These are phyloP conservation scores for Nephotettix cincticeps DNA, from an alignment of 1,140 invertebrate genomes.

Conservation along the genomic window DNA sequence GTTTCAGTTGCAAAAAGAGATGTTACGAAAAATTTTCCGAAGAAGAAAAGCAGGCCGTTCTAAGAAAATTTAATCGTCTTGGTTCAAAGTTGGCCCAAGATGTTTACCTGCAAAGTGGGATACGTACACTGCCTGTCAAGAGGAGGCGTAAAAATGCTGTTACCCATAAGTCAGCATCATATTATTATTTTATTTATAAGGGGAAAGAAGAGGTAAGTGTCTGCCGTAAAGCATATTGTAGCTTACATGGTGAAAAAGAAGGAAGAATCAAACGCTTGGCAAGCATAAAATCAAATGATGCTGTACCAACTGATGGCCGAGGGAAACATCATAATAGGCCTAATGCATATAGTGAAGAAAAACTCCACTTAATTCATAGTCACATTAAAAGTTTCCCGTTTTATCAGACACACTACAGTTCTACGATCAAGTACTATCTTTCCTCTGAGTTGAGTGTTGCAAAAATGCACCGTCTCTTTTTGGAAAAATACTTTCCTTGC, in stretches of 20 bases:
- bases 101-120: background rate
- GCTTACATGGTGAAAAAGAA: background rate
- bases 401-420: conserved; percentile 17
- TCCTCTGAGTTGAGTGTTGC: conserved; percentile 10
- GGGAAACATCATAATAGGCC: conserved; percentile 8
- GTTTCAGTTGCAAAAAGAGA: background rate
- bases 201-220: background rate
- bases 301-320: conserved; percentile 2
- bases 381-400: conserved; percentile 25
- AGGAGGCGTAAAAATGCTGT: background rate
- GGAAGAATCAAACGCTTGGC: conserved; percentile 1
- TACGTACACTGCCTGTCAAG: background rate
- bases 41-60: too few species aligned
- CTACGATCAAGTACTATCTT: conserved; percentile 14
- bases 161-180: background rate
- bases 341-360: conserved; percentile 13
- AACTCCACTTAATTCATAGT: conserved; percentile 14
- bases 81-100: background rate
- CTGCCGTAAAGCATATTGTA: background rate
- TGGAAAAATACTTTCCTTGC: background rate
- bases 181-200: background rate
- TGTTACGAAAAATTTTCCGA: background rate
- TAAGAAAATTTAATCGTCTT: background rate
- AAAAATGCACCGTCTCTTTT: conserved; percentile 21
- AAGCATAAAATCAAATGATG: background rate